Evolutionary conservation across 1,140 invertebrate genomes (phyloP).

Genomic region (Vanessa atalanta): DNA sequence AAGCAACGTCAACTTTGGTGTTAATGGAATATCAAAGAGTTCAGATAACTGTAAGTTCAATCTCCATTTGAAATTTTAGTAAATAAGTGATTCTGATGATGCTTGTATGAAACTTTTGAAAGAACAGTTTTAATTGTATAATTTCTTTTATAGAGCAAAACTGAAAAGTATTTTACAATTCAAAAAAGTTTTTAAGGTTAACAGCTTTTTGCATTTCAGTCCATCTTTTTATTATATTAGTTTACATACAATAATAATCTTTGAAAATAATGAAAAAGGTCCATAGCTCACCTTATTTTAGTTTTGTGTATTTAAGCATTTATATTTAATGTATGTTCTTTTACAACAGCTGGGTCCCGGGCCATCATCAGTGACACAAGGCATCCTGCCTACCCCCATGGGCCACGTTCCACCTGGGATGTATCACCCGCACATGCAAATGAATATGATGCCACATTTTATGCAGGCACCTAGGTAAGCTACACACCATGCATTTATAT

Average conservation of each 20-base stretch:
- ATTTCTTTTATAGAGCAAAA: neutral
- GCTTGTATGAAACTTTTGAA: neutral
- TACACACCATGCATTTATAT: neutral
- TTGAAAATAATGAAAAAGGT: neutral
- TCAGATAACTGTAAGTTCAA: slow-evolving; percentile 5
- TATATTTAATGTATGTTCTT: neutral
- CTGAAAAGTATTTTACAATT: neutral
- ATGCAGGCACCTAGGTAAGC: slow-evolving; percentile 85
- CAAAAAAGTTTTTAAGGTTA: neutral
- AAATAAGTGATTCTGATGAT: neutral
- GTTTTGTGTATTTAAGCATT: neutral
- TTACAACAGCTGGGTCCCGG: slow-evolving; percentile 79
- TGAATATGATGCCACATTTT: slow-evolving; percentile 87
- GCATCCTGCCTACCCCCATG: slow-evolving; percentile 81
- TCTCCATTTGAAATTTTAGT: slow-evolving; percentile 4
- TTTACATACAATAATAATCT: neutral
- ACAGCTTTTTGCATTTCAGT: neutral
- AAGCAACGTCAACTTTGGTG: slow-evolving; percentile 8
- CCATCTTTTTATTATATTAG: neutral
- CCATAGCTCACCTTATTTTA: neutral
- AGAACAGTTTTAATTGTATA: neutral
- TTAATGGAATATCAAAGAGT: neutral
- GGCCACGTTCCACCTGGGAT: slow-evolving; percentile 81
- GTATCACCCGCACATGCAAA: slow-evolving; percentile 77
- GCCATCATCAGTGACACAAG: slow-evolving; percentile 78